Base-by-base conservation (phyloP, 1,140 invertebrate genomes). In the Pachypeltis micranthus region DNA sequence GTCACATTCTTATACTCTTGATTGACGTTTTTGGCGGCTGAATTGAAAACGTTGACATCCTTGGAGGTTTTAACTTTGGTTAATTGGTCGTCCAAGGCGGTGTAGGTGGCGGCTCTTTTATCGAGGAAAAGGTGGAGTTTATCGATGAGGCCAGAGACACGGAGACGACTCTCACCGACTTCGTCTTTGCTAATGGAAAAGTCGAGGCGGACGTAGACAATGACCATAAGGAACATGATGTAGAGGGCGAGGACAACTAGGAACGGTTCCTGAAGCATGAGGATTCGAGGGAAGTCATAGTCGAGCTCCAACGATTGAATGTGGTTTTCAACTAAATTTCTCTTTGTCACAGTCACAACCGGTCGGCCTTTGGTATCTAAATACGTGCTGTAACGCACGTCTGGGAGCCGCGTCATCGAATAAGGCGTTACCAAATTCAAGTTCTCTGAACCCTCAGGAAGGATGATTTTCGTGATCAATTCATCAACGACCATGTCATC, bases 401-500 rank as follows among this genome's bases (percentile, higher is more conserved):
- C 86, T 16, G 85, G 75, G 14, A 85, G 75, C 58, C 90, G 79
- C 24, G 83, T 81, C 0, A 95, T 84, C 23, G 81, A 72, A 75
- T 91, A 99, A 1, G 95, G 95, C 1, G 91, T 80, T 44, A 81
- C 82, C 0, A 98, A 69, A 68, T 90, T 82, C 26, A 97, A 84
- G 72, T 90, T 84, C 10, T 83, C 83, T 25, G 86, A 82, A 24
- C 94, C 93, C 76, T 99, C 96, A 0, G 97, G 97, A 44, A 99
- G 77, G 70, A 99, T 94, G 44, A 99, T 85, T 72, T 87, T 91
- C 1, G 97, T 83, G 23, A 84, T 78, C n/a, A 93, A 75, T 66
- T 97, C 85, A 70, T 98, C 93, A 61, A 99, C 84, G 44, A 92
- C 81, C 87, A 97, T 93, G 70, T 99, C 93, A 78, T 98, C 94